These are phyloP conservation scores for Gila orcuttii DNA, from an alignment of 2,113 vertebrate genomes.

Conservation along the genomic window DNA sequence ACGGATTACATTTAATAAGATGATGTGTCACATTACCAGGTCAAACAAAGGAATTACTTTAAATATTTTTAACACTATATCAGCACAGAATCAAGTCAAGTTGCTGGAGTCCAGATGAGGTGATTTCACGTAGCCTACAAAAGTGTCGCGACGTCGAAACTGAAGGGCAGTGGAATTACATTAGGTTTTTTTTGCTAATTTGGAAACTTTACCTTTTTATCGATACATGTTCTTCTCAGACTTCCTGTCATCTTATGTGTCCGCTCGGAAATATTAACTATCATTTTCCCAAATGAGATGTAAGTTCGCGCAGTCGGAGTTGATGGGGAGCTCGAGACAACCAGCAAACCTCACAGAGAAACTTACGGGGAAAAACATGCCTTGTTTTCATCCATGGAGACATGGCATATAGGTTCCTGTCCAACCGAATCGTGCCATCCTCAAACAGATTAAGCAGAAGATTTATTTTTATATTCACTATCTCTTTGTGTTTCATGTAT, in stretches of 20 bases:
- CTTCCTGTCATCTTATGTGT: background rate
- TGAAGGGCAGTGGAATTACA: background rate
- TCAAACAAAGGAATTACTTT: conserved; percentile 2
- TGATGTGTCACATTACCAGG: background rate
- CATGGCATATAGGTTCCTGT: conserved; percentile 88
- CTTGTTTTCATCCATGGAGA: conserved; percentile 82
- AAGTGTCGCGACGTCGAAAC: conserved; percentile 8
- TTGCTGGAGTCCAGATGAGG: background rate
- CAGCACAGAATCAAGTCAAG: background rate
- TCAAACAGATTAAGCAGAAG: conserved; percentile 82
- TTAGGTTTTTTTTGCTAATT: background rate
- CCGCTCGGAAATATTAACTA: conserved; percentile 7
- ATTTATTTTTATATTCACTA: conserved; percentile 83
- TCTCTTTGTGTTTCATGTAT: conserved; percentile 87
- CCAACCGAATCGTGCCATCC: conserved; percentile 77
- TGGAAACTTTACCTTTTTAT: conserved; percentile 16
- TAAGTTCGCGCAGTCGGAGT: conserved; percentile 28
- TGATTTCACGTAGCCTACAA: background rate
- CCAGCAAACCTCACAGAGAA: conserved; percentile 56
- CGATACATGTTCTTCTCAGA: background rate
- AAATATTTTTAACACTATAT: background rate
- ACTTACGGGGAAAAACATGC: conserved; percentile 74
- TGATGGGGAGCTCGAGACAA: conserved; percentile 31
- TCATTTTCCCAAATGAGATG: conserved; percentile 11
- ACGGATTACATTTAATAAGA: conserved; percentile 23